A percentile compares a stretch with the other conserved stretches of the same genome.
These are phyloP conservation scores for Acanthurus lineatus DNA, from an alignment of 2,797 vertebrate genomes.

Conservation along the genomic window DNA sequence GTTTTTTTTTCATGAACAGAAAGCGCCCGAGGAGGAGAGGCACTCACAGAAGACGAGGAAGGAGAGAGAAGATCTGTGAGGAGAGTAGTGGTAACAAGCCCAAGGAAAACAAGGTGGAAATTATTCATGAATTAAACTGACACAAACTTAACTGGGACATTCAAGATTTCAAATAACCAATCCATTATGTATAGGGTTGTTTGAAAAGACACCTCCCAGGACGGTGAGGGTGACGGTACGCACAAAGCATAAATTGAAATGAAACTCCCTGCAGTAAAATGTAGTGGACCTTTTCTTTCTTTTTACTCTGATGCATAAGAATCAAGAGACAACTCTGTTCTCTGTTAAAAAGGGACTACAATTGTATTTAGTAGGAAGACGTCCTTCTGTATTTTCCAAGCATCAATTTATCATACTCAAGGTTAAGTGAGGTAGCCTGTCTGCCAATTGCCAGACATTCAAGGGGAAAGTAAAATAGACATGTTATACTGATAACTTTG, in stretches of 20 bases:
- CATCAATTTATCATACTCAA: slow-evolving; percentile 40
- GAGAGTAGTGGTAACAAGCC: slow-evolving; percentile 40
- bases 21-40: slow-evolving; percentile 34
- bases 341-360: background rate
- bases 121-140: slow-evolving; percentile 78
- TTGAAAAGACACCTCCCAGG: slow-evolving; percentile 57
- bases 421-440: slow-evolving; percentile 45
- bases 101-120: slow-evolving; percentile 66
- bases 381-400: slow-evolving; percentile 31
- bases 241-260: slow-evolving; percentile 50
- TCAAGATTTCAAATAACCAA: slow-evolving; percentile 74
- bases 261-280: slow-evolving; percentile 41
- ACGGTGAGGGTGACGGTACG: slow-evolving; percentile 19
- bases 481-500: slow-evolving; percentile 34
- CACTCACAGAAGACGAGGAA: background rate
- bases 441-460: slow-evolving; percentile 49
- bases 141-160: slow-evolving; percentile 75
- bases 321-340: slow-evolving; percentile 19
- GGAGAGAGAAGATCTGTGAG: slow-evolving; percentile 21
- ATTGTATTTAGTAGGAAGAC: slow-evolving; percentile 35
- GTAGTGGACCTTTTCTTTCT: slow-evolving; percentile 39
- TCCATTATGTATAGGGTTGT: slow-evolving; percentile 68
- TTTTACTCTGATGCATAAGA: slow-evolving; percentile 31
- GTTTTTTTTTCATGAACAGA: slow-evolving; percentile 35
- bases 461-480: slow-evolving; percentile 42